These are phyloP conservation scores for Drosophila mojavensis DNA, from an alignment of 1,140 invertebrate species.

Conservation along the genomic window DNA sequence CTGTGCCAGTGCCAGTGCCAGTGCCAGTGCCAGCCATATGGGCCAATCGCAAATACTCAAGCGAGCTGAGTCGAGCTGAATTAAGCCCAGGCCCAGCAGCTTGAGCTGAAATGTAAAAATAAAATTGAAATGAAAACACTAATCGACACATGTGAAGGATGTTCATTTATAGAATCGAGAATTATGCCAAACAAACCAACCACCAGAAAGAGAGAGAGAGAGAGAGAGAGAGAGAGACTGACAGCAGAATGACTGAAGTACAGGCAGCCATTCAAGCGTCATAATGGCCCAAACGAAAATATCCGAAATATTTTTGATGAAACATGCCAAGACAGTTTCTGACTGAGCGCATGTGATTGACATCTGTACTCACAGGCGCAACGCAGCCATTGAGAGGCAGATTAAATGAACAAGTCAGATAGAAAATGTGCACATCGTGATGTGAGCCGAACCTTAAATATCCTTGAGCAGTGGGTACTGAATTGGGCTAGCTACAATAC, in stretches of 20 bases:
- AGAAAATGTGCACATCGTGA: not conserved
- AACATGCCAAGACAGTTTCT: conserved; percentile 21
- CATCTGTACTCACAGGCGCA: conserved; percentile 1
- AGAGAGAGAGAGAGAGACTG: not conserved
- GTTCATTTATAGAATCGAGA: conserved; percentile 30
- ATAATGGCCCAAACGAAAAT: conserved; percentile 5
- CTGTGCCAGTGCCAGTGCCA: not conserved
- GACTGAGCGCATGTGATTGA: conserved; percentile 20
- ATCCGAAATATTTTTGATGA: conserved; percentile 4
- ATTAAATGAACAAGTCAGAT: not conserved
- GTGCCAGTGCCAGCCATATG: not conserved
- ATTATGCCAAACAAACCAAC: not conserved
- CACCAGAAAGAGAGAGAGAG: not conserved
- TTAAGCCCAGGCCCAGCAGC: conserved; percentile 2
- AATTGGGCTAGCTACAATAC: too few species aligned
- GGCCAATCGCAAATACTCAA: conserved; percentile 24
- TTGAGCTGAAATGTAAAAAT: conserved; percentile 15
- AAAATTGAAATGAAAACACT: conserved; percentile 31
- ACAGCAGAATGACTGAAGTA: not conserved
- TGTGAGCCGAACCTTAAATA: too few species aligned
- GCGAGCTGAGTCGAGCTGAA: conserved; percentile 6
- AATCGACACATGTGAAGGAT: conserved; percentile 15
- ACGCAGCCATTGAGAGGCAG: not conserved
- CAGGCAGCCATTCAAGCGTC: not conserved
- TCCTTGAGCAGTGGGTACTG: too few species aligned